These are phyloP conservation scores for Scomberomorus guttatus DNA, from an alignment of 2,797 vertebrate species.

Conservation along the genomic window DNA sequence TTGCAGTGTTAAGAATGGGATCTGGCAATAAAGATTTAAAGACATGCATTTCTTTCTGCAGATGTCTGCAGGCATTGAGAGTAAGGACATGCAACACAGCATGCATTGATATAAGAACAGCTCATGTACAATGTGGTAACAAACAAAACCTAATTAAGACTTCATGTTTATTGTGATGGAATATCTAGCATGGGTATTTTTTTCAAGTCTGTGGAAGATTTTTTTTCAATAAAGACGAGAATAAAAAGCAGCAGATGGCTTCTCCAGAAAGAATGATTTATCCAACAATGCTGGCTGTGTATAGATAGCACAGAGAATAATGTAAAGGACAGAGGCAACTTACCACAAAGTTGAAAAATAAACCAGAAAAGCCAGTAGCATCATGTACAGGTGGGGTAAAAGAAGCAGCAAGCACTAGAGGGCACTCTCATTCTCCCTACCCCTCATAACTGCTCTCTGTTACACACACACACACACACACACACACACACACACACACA, in stretches of 20 bases:
- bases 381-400: slow-evolving; percentile 65
- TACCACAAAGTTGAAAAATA: not conserved
- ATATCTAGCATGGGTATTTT: not conserved
- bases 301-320: not conserved
- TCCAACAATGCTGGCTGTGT: not conserved
- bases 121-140: not conserved
- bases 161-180: slow-evolving; percentile 21
- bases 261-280: not conserved
- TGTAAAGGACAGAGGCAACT: not conserved
- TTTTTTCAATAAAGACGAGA: not conserved
- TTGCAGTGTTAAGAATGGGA: not conserved
- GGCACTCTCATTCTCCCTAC: slow-evolving; percentile 79
- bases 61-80: not conserved
- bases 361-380: not conserved
- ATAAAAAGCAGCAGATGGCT: slow-evolving; percentile 5
- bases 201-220: not conserved
- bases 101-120: not conserved
- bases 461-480: slow-evolving; percentile 29
- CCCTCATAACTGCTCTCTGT: slow-evolving; percentile 35
- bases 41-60: not conserved
- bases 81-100: slow-evolving; percentile 17
- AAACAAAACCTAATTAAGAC: slow-evolving; percentile 23
- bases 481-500: slow-evolving; percentile 12
- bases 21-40: not conserved
- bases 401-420: slow-evolving; percentile 76